These are phyloP conservation scores for Tychaedon coryphoeus DNA, from an alignment of 2,113 vertebrate genomes.

Conservation along the genomic window DNA sequence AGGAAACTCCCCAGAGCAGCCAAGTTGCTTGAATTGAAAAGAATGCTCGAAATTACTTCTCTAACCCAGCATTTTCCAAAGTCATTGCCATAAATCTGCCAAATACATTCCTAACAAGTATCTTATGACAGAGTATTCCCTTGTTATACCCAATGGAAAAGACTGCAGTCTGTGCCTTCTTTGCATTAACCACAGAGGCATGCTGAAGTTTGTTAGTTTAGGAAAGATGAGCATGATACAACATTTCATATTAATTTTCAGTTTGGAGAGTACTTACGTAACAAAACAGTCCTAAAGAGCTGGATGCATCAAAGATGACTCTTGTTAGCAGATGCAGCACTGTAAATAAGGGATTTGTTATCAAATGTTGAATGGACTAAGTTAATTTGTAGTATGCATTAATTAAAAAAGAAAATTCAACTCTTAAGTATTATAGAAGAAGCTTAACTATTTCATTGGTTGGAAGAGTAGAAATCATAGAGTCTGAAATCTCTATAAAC, in stretches of 20 bases:
- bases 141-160: neutral
- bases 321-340: neutral
- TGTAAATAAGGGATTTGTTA: neutral
- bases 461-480: neutral
- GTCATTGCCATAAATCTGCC: neutral
- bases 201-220: neutral
- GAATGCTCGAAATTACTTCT: neutral
- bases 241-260: neutral
- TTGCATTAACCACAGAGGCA: neutral
- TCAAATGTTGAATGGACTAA: neutral
- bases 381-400: neutral
- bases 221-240: neutral
- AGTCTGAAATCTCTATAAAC: neutral
- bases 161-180: neutral
- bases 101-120: neutral
- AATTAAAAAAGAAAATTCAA: neutral
- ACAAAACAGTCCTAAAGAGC: neutral
- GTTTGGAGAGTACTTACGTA: neutral
- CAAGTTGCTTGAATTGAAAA: neutral
- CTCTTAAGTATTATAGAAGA: neutral
- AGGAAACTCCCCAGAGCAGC: neutral
- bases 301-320: neutral
- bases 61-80: slow-evolving; percentile 19
- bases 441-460: neutral
- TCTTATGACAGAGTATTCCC: neutral